Percentiles rank a stretch among this genome's conserved stretches.
phyloP scores from a whole-genome alignment of 2,797 vertebrate genomes.

The Eospalax fontanierii region DNA sequence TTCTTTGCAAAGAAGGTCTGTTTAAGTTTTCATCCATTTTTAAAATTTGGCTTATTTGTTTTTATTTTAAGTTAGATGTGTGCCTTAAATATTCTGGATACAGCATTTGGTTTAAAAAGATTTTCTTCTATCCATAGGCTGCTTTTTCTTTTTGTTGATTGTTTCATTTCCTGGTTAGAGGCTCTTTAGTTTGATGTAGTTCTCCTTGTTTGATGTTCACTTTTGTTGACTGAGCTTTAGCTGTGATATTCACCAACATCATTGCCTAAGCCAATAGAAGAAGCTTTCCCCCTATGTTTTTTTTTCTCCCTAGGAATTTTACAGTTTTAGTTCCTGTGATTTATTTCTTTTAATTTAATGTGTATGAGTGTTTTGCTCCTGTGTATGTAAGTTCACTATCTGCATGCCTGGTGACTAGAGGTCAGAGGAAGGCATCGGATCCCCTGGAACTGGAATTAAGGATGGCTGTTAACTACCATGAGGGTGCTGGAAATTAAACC shows the following conservation, averaged over 20 bases:
- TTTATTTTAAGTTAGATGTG: neutral
- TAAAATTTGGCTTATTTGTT: neutral
- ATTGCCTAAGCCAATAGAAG: neutral
- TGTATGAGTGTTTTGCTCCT: too few species aligned
- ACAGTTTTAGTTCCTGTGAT: neutral
- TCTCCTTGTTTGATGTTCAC: neutral
- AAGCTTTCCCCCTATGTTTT: neutral
- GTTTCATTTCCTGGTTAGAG: neutral
- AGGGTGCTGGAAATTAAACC: too few species aligned
- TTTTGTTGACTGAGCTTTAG: neutral
- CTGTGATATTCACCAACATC: neutral
- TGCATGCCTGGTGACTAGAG: too few species aligned
- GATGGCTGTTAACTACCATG: too few species aligned
- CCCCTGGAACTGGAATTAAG: too few species aligned
- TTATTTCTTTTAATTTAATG: too few species aligned
- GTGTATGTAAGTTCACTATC: too few species aligned
- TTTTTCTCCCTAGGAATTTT: neutral
- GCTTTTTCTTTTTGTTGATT: slow-evolving; percentile 2
- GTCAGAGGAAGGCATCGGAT: too few species aligned
- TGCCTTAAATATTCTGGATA: neutral
- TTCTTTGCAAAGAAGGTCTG: slow-evolving; percentile 1
- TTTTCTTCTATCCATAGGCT: neutral
- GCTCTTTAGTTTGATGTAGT: neutral
- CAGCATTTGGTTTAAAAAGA: neutral
- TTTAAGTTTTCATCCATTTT: slow-evolving; percentile 4